Evolutionary conservation across 1,140 invertebrate species (phyloP), one percentile per base, ranked within the genome.

Genomic region (Ooceraea biroi): DNA sequence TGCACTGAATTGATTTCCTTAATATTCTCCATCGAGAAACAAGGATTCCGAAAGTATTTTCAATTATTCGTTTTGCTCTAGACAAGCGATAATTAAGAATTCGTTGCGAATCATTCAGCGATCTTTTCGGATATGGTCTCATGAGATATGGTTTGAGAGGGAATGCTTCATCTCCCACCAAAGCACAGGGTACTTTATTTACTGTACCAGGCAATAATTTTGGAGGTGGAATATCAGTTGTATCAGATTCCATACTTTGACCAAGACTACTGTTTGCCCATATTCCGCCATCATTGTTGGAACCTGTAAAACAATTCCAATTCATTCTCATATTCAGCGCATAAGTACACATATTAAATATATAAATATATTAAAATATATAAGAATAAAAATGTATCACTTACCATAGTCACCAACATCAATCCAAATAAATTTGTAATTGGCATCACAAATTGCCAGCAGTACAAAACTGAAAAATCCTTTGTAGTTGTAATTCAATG

Each of bases 361-460:
- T 50, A 25, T 3, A 68, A 27, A 46, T 22, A n/a, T 50, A 69
- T 19, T 8, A 30, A 69, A n/a, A n/a, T n/a, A n/a, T n/a, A n/a
- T n/a, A n/a, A n/a, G n/a, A n/a, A n/a, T n/a, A n/a, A n/a, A n/a
- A n/a, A 69, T 22, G 19, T 11, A 27, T n/a, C n/a, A n/a, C n/a
- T 52, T 69, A 69, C 46, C 66, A 69, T 69, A 69, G 27, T 69
- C 25, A 69, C 60, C 60, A 1, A 77, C 44, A 65, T 77, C 60
- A 77, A 77, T 50, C 41, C 44, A 77, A 1, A 77, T 65, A 73
- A 63, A 82, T 60, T 82, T 82, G 17, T 72, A 73, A 73, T 80
- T 41, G 17, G 76, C 68, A 58, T 83, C 71, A 19, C 78, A 63
- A n/a, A 85, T 48, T 58, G 55, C 65, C 57, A 80, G 69, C 46